Conservation (phyloP, 2,113 vertebrate genomes). For the Cairina moschata region DNA sequence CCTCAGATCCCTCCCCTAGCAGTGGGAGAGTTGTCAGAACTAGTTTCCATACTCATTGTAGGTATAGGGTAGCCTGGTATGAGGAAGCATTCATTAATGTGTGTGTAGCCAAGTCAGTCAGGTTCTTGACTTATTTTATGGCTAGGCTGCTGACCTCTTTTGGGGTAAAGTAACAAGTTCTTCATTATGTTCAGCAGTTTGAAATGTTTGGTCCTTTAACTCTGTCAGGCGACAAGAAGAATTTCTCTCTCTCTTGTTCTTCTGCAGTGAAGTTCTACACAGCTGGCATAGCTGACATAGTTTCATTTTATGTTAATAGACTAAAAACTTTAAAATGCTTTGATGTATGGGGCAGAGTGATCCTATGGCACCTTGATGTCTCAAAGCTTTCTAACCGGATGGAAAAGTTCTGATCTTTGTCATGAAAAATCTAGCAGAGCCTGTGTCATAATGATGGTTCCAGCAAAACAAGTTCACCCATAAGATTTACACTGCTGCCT, state of each 20-base stretch:
- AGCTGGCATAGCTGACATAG: fast-evolving
- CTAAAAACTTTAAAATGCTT: background rate
- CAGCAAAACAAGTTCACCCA: background rate
- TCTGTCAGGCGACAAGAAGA: background rate
- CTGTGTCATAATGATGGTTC: background rate
- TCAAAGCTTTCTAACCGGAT: background rate
- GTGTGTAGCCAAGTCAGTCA: background rate
- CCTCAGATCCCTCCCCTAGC: background rate
- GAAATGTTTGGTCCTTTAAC: background rate
- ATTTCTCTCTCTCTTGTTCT: background rate
- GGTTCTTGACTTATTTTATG: background rate
- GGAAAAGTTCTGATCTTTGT: background rate
- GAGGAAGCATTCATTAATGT: background rate
- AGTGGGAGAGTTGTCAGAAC: background rate
- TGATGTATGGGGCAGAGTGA: background rate
- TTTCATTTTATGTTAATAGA: background rate
- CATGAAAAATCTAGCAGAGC: background rate
- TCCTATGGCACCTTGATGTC: background rate
- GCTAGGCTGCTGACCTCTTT: background rate
- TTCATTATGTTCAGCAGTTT: background rate
- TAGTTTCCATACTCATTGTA: background rate
- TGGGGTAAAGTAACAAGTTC: background rate
- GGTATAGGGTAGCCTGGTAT: background rate
- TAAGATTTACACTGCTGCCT: background rate
- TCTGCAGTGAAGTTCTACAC: background rate